Evolutionary conservation across 2,113 vertebrate genomes (phyloP), one percentile per base, ranked within the genome.

Genomic region (Pterocles gutturalis): DNA sequence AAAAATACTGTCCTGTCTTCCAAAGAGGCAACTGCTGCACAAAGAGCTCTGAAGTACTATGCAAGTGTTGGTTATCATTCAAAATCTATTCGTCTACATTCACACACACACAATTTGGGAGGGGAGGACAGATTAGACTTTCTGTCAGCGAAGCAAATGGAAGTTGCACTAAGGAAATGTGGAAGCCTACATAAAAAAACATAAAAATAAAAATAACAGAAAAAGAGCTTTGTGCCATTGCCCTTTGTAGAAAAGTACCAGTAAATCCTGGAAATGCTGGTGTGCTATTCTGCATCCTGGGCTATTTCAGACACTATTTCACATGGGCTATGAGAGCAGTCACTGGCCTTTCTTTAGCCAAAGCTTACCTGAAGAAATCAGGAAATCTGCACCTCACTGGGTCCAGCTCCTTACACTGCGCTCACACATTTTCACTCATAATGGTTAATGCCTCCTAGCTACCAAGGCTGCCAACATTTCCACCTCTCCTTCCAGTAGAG

Each of bases 401-500:
- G 28, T 87, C 64, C 83, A 70, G n/a, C 11, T 54, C n/a, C 18
- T 87, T 55, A n/a, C 20, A 61, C 21, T 53, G 34, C 57, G 48
- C 46, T 82, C 28, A 36, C 48, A 31, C 8, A 15, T 62, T 90
- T 91, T 88, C 90, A 69, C 33, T 45, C 29, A 13, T 18, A 54
- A 17, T 45, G 36, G 41, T 89, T 83, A 78, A 89, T 41, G 84
- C 18, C 21, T 84, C 45, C 57, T 16, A 29, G 26, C 12, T 82
- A 46, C 43, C 1, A 1, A 66, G 43, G 43, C 65, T 85, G 77
- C 87, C 93, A 87, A 20, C 14, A 25, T 82, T 91, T 67, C 80
- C 91, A 91, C 82, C 57, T 90, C 79, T 83, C 41, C 60, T 83
- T 93, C 75, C 75, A 72, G 65, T 13, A 10, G 29, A 69, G 19